phyloP scores from a whole-genome alignment of 2,113 vertebrate genomes.

The Desmodus rotundus region DNA sequence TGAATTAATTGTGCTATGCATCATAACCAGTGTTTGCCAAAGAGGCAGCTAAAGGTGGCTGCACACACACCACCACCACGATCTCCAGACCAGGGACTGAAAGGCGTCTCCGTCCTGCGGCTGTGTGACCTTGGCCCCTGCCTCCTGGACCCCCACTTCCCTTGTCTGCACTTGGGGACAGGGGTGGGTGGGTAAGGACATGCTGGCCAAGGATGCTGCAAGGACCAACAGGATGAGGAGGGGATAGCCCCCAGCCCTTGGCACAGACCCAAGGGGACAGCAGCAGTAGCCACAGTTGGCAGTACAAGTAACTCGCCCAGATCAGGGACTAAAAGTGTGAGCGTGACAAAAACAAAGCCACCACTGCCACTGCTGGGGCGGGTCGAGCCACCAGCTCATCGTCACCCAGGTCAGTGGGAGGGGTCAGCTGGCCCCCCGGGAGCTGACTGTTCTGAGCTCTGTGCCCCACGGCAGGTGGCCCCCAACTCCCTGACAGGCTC shows the following conservation, averaged over 20 bases:
- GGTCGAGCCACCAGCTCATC: accelerated
- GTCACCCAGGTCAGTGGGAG: accelerated
- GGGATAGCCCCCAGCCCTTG: accelerated
- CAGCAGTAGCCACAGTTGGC: accelerated
- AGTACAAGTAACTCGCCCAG: background rate
- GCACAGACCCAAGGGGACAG: accelerated
- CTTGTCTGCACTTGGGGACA: background rate
- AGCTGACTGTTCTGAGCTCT: background rate
- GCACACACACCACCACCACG: accelerated
- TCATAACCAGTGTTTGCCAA: no score
- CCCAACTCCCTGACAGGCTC: accelerated
- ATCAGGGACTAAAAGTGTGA: background rate
- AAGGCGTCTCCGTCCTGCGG: accelerated
- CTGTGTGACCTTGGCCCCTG: accelerated
- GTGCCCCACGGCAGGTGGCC: accelerated
- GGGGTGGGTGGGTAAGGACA: no score
- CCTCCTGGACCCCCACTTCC: background rate
- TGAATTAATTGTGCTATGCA: accelerated
- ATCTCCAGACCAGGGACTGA: background rate
- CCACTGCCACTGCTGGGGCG: accelerated
- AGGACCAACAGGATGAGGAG: accelerated
- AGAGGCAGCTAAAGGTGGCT: accelerated
- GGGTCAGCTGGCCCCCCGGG: background rate
- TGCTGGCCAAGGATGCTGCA: accelerated
- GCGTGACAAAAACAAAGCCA: accelerated